Base-by-base conservation (phyloP, 2,888 invertebrate genomes). In the Meteorus colon region DNA sequence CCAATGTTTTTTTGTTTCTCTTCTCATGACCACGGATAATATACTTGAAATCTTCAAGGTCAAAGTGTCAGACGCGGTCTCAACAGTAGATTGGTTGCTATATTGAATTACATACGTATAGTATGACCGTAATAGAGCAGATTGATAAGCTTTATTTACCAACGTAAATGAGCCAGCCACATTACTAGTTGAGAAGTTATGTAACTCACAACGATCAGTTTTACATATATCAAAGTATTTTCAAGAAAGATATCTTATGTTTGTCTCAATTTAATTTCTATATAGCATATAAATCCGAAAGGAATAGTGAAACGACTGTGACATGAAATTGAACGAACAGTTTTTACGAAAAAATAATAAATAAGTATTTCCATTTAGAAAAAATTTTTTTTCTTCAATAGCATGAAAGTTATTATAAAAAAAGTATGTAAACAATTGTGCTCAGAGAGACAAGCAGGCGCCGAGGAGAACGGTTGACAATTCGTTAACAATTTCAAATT, bases 111-210 rank as follows among this genome's bases (percentile, higher is more conserved):
- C 31, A 16, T 12, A 41, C 4, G 8, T 41, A 8, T 10, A 6
- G 12, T 51, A 10, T 6, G 29, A 14, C 41, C 51, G 41, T 59
- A 45, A 31, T 55, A n/a, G 27, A 59, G 19, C 55, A 48, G 27
- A 69, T 74, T 62, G 62, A 62, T 74, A 41, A 55, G 68, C 19
- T 62, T 24, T 68, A 37, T 48, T 62, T 37, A 51, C 62, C n/a
- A 24, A 31, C 60, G 34, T 31, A 70, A 70, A 69, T 74, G 55
- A 63, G 74, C 69, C 74, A 69, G 59, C 45, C 71, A 55, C 16
- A 4, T 27, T 5, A 41, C 62, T 41, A 62, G 27, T 16, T n/a
- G 14, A 71, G 62, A 71, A 41, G 45, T 73, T 73, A 65, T 31
- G 65, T 63, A 31, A 65, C 51, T 65, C 51, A 29, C 29, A 31